These are phyloP conservation scores for Nyleta sp. DNA, from an alignment of 2,888 invertebrate species.

Conservation along the genomic window DNA sequence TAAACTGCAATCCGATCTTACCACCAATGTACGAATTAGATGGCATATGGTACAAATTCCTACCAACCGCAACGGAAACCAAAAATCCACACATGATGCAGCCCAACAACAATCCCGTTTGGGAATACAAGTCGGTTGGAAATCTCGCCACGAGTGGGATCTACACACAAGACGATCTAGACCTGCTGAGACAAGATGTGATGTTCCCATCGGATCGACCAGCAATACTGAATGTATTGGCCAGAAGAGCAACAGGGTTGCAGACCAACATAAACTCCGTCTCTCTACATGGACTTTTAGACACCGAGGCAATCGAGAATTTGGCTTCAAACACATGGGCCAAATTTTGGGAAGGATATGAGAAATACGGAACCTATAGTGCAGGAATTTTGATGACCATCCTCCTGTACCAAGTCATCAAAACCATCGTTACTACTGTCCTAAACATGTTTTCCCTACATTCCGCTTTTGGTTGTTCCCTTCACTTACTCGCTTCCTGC, in stretches of 20 bases:
- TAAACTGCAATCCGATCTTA: conserved; percentile 58
- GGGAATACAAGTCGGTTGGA: conserved; percentile 3
- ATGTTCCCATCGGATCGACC: conserved; percentile 9
- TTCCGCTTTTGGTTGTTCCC: not conserved
- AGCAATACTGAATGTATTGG: not conserved
- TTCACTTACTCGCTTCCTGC: not conserved
- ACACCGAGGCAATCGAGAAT: not conserved
- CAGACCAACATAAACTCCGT: not conserved
- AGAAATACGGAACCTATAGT: not conserved
- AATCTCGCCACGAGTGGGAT: conserved; percentile 1
- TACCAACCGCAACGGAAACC: conserved; percentile 1
- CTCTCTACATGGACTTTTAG: not conserved
- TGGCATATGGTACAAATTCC: not conserved
- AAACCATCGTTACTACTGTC: not conserved
- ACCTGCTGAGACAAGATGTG: not conserved
- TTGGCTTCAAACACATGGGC: not conserved
- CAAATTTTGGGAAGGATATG: not conserved
- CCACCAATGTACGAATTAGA: conserved; percentile 61
- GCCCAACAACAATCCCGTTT: not conserved
- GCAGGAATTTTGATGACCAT: not conserved
- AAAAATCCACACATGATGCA: not conserved
- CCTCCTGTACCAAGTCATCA: not conserved
- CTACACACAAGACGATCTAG: not conserved
- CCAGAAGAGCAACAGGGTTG: not conserved
- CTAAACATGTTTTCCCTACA: not conserved